Conservation (phyloP, 2,888 invertebrate genomes). For the Julus scandinavius region DNA sequence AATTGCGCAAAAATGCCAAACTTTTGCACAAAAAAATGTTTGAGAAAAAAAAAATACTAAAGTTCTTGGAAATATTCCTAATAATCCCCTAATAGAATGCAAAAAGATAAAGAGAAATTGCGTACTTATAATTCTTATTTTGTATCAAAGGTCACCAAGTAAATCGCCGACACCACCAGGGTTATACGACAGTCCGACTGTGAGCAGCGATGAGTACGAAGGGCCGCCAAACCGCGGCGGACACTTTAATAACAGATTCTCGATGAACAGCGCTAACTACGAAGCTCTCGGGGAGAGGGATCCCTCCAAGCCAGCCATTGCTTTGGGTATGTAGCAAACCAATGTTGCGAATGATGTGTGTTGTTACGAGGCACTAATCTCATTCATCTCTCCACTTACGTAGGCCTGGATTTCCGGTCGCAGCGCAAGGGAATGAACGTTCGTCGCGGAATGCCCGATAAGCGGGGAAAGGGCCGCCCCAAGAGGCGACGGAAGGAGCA, state of each 20-base stretch:
- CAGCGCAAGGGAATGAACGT: neutral
- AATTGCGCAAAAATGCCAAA: neutral
- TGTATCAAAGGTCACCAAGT: constrained; percentile 44
- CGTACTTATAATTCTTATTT: neutral
- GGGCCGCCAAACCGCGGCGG: neutral
- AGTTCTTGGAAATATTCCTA: no score
- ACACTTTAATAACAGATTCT: neutral
- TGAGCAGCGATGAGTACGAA: constrained; percentile 51
- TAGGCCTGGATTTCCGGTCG: constrained; percentile 10
- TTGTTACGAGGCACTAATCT: neutral
- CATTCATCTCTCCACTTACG: neutral
- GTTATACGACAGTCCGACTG: constrained; percentile 55
- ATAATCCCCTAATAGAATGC: neutral
- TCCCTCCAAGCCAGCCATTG: neutral
- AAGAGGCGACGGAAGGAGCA: constrained; percentile 23
- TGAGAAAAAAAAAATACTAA: no score
- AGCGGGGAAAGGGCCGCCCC: neutral
- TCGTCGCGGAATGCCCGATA: neutral
- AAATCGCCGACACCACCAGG: constrained; percentile 51
- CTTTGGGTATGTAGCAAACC: neutral
- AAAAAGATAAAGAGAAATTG: neutral
- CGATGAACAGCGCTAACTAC: constrained; percentile 1
- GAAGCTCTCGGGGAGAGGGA: constrained; percentile 24
- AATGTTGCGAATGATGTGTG: neutral
- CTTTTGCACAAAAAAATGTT: neutral